phyloP scores from a whole-genome alignment of 2,113 vertebrate genomes.

The Tor tambroides region DNA sequence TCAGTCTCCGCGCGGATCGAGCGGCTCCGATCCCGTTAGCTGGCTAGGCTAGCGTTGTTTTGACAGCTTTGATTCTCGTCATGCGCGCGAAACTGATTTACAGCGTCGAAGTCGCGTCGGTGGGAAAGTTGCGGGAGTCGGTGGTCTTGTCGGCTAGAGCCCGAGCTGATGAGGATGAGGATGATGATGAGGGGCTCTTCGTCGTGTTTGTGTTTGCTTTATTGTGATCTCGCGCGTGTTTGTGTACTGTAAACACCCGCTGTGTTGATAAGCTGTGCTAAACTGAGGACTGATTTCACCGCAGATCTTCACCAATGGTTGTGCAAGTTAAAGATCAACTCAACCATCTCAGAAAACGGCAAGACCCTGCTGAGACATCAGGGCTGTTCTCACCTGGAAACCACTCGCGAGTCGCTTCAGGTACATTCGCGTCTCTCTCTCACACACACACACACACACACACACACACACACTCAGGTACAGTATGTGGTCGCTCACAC shows the following conservation, averaged over 20 bases:
- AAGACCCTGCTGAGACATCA: constrained; percentile 59
- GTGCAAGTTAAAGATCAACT: constrained; percentile 61
- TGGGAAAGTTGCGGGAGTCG: no score
- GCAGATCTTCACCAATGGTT: constrained; percentile 66
- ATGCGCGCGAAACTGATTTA: constrained; percentile 34
- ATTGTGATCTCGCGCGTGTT: not conserved
- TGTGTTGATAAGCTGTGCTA: not conserved
- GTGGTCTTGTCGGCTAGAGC: not conserved
- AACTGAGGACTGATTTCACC: constrained; percentile 13
- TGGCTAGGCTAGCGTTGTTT: constrained; percentile 13
- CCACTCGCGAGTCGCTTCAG: constrained; percentile 63
- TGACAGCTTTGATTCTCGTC: constrained; percentile 38
- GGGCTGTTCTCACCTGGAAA: constrained; percentile 60
- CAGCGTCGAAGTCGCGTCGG: not conserved
- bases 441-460: no score
- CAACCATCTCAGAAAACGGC: constrained; percentile 54
- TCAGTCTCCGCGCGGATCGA: not conserved
- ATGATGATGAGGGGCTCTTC: not conserved
- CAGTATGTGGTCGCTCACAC: constrained; percentile 7
- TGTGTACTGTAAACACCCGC: no score
- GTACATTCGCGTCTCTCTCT: not conserved
- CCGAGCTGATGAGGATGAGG: not conserved
- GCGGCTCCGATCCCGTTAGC: not conserved
- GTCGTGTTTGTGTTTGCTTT: not conserved
- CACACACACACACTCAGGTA: not conserved